Percentiles rank a stretch among this genome's conserved stretches.
phyloP scores from a whole-genome alignment of 2,113 vertebrate genomes.

The Gymnorhina tibicen region DNA sequence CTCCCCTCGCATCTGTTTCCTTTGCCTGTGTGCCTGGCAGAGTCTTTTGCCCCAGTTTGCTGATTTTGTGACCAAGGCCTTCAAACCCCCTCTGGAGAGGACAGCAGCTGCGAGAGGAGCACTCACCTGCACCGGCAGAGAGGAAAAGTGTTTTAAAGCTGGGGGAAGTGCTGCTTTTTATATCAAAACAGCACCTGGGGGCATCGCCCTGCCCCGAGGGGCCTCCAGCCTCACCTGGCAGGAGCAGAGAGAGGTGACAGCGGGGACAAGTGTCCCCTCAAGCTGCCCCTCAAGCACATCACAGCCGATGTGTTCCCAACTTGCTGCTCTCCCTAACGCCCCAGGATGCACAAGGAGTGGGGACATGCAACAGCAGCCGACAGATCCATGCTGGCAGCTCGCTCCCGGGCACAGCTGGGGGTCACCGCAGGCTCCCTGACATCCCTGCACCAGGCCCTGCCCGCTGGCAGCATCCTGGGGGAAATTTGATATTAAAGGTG shows the following conservation, averaged over 20 bases:
- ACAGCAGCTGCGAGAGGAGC: not conserved
- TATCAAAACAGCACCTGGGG: not conserved
- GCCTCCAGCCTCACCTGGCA: not conserved
- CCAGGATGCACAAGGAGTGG: not conserved
- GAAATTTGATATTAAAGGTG: not conserved
- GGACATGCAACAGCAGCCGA: not conserved
- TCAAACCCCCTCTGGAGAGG: not conserved
- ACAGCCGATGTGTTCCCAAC: not conserved
- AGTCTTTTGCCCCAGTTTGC: not conserved
- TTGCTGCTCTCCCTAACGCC: not conserved
- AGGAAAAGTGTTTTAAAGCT: not conserved
- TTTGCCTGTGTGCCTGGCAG: not conserved
- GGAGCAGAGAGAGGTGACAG: not conserved
- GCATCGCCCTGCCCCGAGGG: not conserved
- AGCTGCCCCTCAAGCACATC: not conserved
- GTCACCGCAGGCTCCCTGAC: not conserved
- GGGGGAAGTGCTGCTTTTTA: not conserved
- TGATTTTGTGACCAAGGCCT: not conserved
- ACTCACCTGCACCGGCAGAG: not conserved
- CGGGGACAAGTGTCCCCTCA: not conserved
- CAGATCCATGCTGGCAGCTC: not conserved
- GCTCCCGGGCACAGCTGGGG: not conserved
- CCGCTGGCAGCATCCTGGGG: fast-evolving
- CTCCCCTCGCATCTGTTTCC: conserved; percentile 34
- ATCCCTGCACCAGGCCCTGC: not conserved